Base-by-base conservation (phyloP, 2,797 vertebrate species). In the Ctenochaetus hawaiiensis region DNA sequence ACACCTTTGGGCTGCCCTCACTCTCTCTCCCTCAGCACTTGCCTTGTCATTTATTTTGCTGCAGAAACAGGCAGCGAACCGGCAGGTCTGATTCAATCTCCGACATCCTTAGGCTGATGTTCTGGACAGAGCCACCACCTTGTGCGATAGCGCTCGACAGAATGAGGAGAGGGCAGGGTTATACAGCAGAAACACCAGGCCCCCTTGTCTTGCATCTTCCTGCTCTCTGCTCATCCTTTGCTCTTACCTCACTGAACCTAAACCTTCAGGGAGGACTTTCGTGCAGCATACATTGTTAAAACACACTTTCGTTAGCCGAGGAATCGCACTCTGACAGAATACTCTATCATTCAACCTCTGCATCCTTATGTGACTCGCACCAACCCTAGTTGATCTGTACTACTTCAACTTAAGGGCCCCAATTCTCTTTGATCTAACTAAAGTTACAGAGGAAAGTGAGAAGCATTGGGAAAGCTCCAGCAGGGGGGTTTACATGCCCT, bases 371-470 rank as follows among this genome's bases (percentile, higher is more conserved):
- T 84, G 86, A 87, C 82, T 91, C 83, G 78, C 75, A 73, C 85
- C 78, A 76, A 76, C 84, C 83, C 57, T 66, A 69, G 86, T 90
- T 91, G 79, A 90, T 90, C 90, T 85, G 88, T 91, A 85, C 82
- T 87, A 74, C 82, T 90, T 88, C 89, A 87, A 77, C 88, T 93
- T 87, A 77, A 89, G 88, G 84, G 73, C 75, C 75, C 69, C 37
- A 30, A 91, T 90, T 90, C 88, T 86, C 86, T 94, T 94, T 94
- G 89, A 93, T 93, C 82, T 65, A 88, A 80, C 91, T 91, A 86
- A 92, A 91, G 91, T 93, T 92, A 90, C 87, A 87, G 81, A 87
- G 85, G 77, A 81, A 92, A 92, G 89, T 84, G 82, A 48, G 87
- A 84, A 76, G 82, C 89, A 88, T 81, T 73, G 86, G 82, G 86